phyloP scores from a whole-genome alignment of 2,113 vertebrate genomes.

The Corythoichthys intestinalis region DNA sequence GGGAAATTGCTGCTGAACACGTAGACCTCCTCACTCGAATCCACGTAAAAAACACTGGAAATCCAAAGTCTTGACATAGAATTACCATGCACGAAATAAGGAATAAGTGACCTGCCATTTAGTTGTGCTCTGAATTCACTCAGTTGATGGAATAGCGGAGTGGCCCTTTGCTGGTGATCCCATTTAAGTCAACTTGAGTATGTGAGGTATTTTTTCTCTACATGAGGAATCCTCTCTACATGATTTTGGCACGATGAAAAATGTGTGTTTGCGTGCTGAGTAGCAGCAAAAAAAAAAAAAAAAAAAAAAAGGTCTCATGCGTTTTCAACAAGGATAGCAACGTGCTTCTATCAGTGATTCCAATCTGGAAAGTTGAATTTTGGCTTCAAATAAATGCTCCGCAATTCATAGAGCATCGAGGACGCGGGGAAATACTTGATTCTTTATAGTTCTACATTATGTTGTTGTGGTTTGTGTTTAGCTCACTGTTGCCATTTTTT shows the following conservation, averaged over 20 bases:
- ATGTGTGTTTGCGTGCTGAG: neutral
- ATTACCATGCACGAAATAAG: neutral
- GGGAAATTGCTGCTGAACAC: neutral
- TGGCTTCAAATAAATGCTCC: slow-evolving; percentile 33
- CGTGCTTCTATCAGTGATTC: slow-evolving; percentile 7
- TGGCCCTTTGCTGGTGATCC: neutral
- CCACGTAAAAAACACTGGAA: neutral
- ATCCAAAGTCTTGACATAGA: neutral
- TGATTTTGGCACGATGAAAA: neutral
- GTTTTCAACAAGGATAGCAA: slow-evolving; percentile 19
- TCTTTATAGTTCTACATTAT: neutral
- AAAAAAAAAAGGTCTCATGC: slow-evolving; percentile 13
- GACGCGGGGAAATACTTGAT: slow-evolving; percentile 28
- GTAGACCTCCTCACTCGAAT: neutral
- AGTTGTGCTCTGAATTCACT: neutral
- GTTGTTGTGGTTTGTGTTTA: too few species aligned
- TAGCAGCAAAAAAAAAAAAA: neutral
- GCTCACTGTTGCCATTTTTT: too few species aligned
- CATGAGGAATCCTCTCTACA: neutral
- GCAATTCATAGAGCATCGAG: slow-evolving; percentile 22
- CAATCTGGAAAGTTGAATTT: slow-evolving; percentile 19
- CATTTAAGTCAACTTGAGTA: neutral
- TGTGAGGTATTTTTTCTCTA: neutral
- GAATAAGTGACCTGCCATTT: neutral
- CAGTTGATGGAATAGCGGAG: too few species aligned